Evolutionary conservation across 2,797 vertebrate genomes (phyloP), one percentile per base, ranked within the genome.

Genomic region (Parauchenoglanis ngamensis): DNA sequence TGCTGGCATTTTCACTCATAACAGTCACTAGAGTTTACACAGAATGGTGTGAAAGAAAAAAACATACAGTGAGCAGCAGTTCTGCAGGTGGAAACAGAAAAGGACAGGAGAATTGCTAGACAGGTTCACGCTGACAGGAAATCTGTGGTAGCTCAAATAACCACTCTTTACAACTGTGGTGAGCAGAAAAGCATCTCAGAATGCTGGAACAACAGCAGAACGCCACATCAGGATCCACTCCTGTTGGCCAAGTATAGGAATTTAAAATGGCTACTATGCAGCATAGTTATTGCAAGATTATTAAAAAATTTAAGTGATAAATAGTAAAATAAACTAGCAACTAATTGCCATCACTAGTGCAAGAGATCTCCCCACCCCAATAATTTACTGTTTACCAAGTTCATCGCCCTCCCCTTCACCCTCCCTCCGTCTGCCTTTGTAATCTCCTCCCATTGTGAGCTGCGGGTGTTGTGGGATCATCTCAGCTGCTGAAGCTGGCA

Each of bases 371-470:
- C 23, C 40, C 40, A 52, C 72, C 61, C n/a, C 11, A 31, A 28
- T 61, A 76, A 61, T 88, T 83, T 82, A 72, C 65, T 88, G 85
- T 67, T 87, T 59, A 63, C 40, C 68, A 86, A 85, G 49, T 85
- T 80, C 82, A 31, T 44, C 76, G 68, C 83, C 57, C 67, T 78
- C 44, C 80, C 21, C 61, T 83, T 59, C 57, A 76, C 83, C 85
- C 85, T 87, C 85, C 86, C 83, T 76, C 63, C 12, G 28, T 63
- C 61, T 68, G 77, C 65, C 70, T 87, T 77, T 21, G 1, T 44
- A 88, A 77, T 85, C 89, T 90, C 90, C 91, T 86, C 90, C 90
- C 77, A 68, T 84, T 87, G 75, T 67, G 79, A 88, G 79, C 61
- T 80, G 81, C 19, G 59, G 49, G 83, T 86, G 83, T 84, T 65